These are phyloP conservation scores for Aporophyla lueneburgensis DNA, from an alignment of 2,888 invertebrate species.

Conservation along the genomic window DNA sequence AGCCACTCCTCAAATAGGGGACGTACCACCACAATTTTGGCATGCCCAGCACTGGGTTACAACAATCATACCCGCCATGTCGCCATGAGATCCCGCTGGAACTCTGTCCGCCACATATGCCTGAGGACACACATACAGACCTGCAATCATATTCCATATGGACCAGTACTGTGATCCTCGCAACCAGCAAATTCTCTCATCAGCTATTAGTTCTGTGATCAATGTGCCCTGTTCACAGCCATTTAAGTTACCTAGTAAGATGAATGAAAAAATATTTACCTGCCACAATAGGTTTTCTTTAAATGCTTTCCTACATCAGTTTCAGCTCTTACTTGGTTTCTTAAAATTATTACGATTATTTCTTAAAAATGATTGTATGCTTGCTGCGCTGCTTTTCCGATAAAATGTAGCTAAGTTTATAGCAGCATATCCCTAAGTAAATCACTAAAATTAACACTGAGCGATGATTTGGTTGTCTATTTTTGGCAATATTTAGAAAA, in stretches of 20 bases:
- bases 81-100: too few relatives aligned
- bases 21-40: too few relatives aligned
- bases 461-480: background rate
- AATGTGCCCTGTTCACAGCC: background rate
- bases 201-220: background rate
- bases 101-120: too few relatives aligned
- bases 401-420: background rate
- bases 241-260: background rate
- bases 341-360: background rate
- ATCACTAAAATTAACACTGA: background rate
- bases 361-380: background rate
- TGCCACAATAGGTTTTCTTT: too few relatives aligned
- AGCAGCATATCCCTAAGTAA: too few relatives aligned
- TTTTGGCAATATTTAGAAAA: background rate
- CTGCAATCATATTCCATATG: background rate
- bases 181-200: background rate
- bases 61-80: too few relatives aligned
- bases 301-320: background rate
- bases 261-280: too few relatives aligned
- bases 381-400: background rate
- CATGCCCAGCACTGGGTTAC: too few relatives aligned
- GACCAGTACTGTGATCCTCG: background rate
- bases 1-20: too few relatives aligned
- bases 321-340: background rate
- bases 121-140: too few relatives aligned